Evolutionary conservation across 2,888 invertebrate species (phyloP).

Genomic region (Tipula helvola): DNA sequence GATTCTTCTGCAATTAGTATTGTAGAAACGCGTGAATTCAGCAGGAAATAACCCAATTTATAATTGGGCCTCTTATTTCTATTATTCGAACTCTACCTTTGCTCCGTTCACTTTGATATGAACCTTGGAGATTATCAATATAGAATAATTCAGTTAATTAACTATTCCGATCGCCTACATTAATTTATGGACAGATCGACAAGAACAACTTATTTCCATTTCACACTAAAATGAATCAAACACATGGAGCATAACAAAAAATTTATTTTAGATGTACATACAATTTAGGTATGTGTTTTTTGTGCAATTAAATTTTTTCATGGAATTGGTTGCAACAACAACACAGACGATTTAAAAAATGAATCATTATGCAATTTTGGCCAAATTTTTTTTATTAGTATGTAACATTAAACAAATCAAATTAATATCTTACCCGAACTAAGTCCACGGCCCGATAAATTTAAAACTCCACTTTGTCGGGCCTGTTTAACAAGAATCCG

Average conservation of each 20-base stretch:
- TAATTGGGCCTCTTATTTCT: too few relatives aligned
- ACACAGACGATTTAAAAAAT: background rate
- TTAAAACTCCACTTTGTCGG: conserved; percentile 66
- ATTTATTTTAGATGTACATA: background rate
- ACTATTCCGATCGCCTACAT: background rate
- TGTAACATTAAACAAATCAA: background rate
- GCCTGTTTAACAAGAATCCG: conserved; percentile 63
- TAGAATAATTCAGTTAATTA: background rate
- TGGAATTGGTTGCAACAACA: background rate
- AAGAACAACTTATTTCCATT: background rate
- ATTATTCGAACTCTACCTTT: too few relatives aligned
- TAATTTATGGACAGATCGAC: background rate
- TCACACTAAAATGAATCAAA: background rate
- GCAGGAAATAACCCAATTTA: too few relatives aligned
- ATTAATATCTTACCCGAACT: conserved; percentile 44
- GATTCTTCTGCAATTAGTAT: too few relatives aligned
- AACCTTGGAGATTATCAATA: background rate
- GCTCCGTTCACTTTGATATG: background rate
- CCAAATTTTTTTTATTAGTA: background rate
- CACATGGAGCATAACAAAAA: background rate
- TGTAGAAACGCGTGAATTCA: too few relatives aligned
- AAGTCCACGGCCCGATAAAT: conserved; percentile 62
- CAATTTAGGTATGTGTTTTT: background rate
- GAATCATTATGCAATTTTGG: background rate
- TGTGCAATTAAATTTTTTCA: background rate